Evolutionary conservation across 2,888 invertebrate genomes (phyloP), one percentile per base, ranked within the genome.

Genomic region (Limnephilus auricula): DNA sequence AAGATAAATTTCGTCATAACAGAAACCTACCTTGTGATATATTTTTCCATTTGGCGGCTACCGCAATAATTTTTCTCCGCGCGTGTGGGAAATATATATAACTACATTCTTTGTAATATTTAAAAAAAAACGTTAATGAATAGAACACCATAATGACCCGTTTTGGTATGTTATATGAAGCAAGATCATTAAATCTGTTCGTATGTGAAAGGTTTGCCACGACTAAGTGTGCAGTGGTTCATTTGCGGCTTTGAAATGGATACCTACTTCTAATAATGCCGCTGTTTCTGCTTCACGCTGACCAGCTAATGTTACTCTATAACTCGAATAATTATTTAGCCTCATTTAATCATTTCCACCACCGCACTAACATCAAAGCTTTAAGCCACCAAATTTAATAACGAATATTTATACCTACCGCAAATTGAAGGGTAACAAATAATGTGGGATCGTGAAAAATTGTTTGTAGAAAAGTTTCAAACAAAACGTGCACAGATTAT

Each of bases 201-300:
- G 65, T 65, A 65, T 2, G 65, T 25, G n/a, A 65, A 65, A 65
- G 65, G 65, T 65, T 65, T 9, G 25, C 65, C 25, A 65, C 65
- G 65, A 25, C 65, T 65, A 25, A 3, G n/a, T 9, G 65, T 65
- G n/a, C 65, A 9, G 65, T 65, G 65, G 82, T 82, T 6, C 45
- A 85, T 85, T 85, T 85, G 45, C 40, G 31, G 85, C 15, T 45
- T 84, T 85, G 84, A 85, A 85, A 85, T 85, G 34, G 84, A 85
- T 85, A 85, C 10, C 18, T 85, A 18, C 65, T 65, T 65, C 25
- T 65, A 65, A 65, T 25, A 45, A 40, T 85, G 85, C 85, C 40
- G 45, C 84, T n/a, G 84, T 37, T 84, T 40, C 84, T 84, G 31
- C 32, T 80, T 25, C 34, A 34, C 34, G 34, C 34, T 82, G 34